A percentile compares a stretch with the other conserved stretches of the same genome.
These are phyloP conservation scores for Crocuta crocuta DNA, from an alignment of 2,113 vertebrate genomes.

Conservation along the genomic window DNA sequence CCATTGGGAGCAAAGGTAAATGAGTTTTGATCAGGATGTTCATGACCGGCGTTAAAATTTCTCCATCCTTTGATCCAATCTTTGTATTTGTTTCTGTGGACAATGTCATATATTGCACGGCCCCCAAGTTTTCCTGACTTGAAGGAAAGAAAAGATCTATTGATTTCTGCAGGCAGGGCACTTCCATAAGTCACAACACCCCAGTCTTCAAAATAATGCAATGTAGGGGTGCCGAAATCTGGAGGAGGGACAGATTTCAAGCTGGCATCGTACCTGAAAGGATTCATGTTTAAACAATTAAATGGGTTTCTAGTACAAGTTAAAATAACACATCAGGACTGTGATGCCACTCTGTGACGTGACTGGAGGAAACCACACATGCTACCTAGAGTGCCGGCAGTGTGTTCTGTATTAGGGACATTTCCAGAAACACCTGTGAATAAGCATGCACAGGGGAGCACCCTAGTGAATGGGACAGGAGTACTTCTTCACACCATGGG, in stretches of 20 bases:
- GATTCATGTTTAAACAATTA: constrained; percentile 18
- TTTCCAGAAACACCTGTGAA: neutral
- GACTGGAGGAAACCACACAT: neutral
- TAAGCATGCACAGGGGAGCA: neutral
- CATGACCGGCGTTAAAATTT: constrained; percentile 98
- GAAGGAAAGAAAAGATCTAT: constrained; percentile 96
- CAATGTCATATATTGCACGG: constrained; percentile 97
- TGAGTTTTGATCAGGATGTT: constrained; percentile 98
- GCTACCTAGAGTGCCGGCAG: neutral
- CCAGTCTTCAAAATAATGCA: constrained; percentile 99
- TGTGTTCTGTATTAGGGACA: no score
- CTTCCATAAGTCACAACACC: constrained; percentile 98
- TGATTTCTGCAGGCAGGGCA: constrained; percentile 91
- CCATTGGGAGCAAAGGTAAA: constrained; percentile 98
- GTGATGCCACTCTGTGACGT: neutral
- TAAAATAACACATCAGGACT: neutral
- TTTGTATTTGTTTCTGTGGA: constrained; percentile 95
- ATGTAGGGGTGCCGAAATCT: constrained; percentile 91
- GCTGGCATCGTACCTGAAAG: constrained; percentile 94
- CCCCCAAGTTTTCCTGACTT: constrained; percentile 99
- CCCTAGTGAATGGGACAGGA: neutral
- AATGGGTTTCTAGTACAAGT: constrained; percentile 33
- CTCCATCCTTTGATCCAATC: constrained; percentile 98
- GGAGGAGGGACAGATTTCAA: constrained; percentile 91
- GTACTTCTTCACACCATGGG: neutral